Conservation (phyloP, 2,113 vertebrate species). For the zebrafish (Danio rerio) region DNA sequence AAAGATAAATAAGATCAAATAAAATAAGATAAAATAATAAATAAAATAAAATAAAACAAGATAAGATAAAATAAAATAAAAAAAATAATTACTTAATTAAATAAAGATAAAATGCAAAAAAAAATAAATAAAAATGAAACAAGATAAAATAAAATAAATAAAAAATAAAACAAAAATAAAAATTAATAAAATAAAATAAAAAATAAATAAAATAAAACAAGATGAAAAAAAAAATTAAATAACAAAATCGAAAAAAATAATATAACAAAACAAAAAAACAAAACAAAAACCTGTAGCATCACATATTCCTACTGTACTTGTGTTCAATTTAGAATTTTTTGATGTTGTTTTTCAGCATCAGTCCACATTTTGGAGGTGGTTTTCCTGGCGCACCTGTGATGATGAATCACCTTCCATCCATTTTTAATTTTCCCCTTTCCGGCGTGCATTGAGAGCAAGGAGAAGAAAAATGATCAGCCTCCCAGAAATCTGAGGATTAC, state of each 20-base stretch:
- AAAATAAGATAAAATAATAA: too few species aligned
- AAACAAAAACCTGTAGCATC: neutral
- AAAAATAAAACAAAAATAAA: too few species aligned
- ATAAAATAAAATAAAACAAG: too few species aligned
- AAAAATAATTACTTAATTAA: too few species aligned
- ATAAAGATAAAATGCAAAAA: too few species aligned
- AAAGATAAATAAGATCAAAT: too few species aligned
- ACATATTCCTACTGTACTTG: conserved; percentile 21
- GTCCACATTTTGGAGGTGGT: conserved; percentile 3
- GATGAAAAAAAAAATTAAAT: neutral
- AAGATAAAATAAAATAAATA: too few species aligned
- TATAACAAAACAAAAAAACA: too few species aligned
- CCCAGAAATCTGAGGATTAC: conserved; percentile 50
- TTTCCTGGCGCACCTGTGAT: conserved; percentile 47
- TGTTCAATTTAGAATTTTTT: conserved; percentile 2
- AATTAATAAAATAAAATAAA: too few species aligned
- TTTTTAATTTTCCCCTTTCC: conserved; percentile 56
- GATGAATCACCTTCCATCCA: conserved; percentile 47
- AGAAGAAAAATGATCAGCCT: conserved; percentile 56
- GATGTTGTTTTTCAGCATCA: neutral
- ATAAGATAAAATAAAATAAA: too few species aligned
- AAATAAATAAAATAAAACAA: too few species aligned
- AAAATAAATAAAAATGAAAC: too few species aligned
- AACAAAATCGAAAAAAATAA: neutral
- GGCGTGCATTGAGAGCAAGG: conserved; percentile 4